These are phyloP conservation scores for Epsilonema sp. DNA, from an alignment of 2,888 invertebrate species.

Conservation along the genomic window DNA sequence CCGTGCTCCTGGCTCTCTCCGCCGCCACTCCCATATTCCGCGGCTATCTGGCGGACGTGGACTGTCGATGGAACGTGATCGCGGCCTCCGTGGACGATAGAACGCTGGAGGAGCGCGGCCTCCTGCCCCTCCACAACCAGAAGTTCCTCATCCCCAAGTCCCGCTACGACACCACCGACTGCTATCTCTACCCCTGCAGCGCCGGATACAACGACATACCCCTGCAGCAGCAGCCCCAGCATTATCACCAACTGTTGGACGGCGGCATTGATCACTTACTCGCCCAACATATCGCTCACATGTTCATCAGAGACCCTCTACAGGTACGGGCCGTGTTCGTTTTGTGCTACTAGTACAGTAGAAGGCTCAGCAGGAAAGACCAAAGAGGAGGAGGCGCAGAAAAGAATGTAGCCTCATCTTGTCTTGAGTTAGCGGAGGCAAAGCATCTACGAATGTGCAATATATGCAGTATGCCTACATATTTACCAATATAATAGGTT, in stretches of 20 bases:
- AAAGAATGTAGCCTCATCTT: no score
- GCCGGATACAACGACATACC: slow-evolving; percentile 73
- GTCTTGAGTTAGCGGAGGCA: no score
- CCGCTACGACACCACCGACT: slow-evolving; percentile 89
- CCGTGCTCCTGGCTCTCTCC: slow-evolving; percentile 89
- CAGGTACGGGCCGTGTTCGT: no score
- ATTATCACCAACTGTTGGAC: slow-evolving; percentile 58
- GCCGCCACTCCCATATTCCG: slow-evolving; percentile 88
- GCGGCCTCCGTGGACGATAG: slow-evolving; percentile 86
- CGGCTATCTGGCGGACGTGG: slow-evolving; percentile 78
- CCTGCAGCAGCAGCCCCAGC: slow-evolving; percentile 58
- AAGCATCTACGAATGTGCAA: no score
- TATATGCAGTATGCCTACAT: no score
- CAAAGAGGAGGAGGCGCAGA: no score
- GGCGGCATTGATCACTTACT: slow-evolving; percentile 78
- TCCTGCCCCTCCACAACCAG: slow-evolving; percentile 40
- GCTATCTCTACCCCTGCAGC: slow-evolving; percentile 72
- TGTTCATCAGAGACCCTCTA: slow-evolving; percentile 90
- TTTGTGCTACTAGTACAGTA: no score
- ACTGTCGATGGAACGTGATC: slow-evolving; percentile 94
- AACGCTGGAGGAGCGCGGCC: slow-evolving; percentile 70
- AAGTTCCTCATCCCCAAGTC: slow-evolving; percentile 71
- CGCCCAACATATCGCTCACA: slow-evolving; percentile 84
- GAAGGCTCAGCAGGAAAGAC: no score
- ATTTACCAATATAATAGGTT: no score